A percentile compares a stretch with the other conserved stretches of the same genome.
Conservation (phyloP, 2,888 invertebrate genomes). For the Caradrina clavipalpis region DNA sequence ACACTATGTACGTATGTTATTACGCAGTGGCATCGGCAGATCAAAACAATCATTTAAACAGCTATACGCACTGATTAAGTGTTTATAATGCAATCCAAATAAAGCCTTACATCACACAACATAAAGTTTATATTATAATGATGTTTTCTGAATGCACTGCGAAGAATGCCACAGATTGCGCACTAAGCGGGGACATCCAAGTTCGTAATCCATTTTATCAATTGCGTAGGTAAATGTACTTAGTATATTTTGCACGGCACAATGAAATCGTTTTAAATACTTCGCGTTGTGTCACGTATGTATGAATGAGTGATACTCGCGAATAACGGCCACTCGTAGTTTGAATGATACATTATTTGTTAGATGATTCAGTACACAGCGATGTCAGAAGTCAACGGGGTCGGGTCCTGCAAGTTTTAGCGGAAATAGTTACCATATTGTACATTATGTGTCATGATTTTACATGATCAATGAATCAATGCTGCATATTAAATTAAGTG, state of each 20-base stretch:
- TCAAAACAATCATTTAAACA: constrained; percentile 73
- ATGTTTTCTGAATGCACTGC: constrained; percentile 57
- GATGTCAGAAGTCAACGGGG: constrained; percentile 75
- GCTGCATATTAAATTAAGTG: constrained; percentile 65
- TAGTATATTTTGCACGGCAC: constrained; percentile 64
- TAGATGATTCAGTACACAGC: constrained; percentile 73
- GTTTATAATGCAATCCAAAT: constrained; percentile 34
- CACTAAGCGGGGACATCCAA: constrained; percentile 66
- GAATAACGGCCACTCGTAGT: constrained; percentile 71
- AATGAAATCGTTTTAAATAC: constrained; percentile 70
- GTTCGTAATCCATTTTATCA: constrained; percentile 68
- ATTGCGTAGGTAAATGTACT: constrained; percentile 58
- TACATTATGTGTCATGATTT: constrained; percentile 79
- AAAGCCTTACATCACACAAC: constrained; percentile 29
- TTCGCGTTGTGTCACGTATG: constrained; percentile 48
- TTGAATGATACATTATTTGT: constrained; percentile 72
- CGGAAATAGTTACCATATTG: constrained; percentile 79
- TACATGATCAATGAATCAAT: constrained; percentile 79
- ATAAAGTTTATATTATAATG: constrained; percentile 55
- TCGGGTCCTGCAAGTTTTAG: constrained; percentile 72
- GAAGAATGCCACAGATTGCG: constrained; percentile 70
- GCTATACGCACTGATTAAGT: constrained; percentile 66
- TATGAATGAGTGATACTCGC: constrained; percentile 72
- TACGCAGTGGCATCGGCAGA: constrained; percentile 74
- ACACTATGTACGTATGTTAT: constrained; percentile 62